phyloP scores from a whole-genome alignment of 2,888 invertebrate genomes.

The Allolobophora icterica region DNA sequence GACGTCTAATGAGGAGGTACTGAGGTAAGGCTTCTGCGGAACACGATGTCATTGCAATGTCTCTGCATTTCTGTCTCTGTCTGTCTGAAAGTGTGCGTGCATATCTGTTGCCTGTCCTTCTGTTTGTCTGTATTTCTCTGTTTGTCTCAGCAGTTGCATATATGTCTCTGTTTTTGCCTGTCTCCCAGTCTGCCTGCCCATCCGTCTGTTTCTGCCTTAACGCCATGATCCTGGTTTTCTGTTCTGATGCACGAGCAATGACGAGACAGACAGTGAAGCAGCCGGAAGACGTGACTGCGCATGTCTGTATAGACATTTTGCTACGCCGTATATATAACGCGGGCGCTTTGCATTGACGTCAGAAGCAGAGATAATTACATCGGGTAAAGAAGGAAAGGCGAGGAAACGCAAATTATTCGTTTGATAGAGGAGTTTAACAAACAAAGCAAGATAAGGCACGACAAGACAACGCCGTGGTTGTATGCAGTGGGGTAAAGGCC shows the following conservation, averaged over 20 bases:
- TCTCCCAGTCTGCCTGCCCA: too few relatives aligned
- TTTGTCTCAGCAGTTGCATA: neutral
- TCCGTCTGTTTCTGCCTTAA: neutral
- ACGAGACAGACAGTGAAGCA: neutral
- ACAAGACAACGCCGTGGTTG: neutral
- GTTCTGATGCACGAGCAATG: neutral
- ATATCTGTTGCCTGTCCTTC: too few relatives aligned
- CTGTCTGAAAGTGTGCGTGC: too few relatives aligned
- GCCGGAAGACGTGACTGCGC: conserved; percentile 11
- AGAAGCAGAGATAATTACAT: neutral
- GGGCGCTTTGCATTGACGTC: neutral
- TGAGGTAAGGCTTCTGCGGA: neutral
- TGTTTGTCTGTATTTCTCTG: neutral
- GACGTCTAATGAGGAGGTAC: neutral
- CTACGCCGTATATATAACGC: neutral
- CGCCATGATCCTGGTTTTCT: neutral
- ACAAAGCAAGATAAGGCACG: conserved; percentile 9
- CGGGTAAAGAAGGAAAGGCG: neutral
- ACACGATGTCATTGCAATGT: neutral
- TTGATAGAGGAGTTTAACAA: neutral
- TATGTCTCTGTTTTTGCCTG: neutral
- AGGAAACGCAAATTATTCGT: neutral
- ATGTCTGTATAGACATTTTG: neutral
- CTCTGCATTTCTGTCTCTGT: neutral
- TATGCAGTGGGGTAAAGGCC: neutral